These are phyloP conservation scores for Argyrosomus japonicus DNA, from an alignment of 2,113 vertebrate species.

Conservation along the genomic window DNA sequence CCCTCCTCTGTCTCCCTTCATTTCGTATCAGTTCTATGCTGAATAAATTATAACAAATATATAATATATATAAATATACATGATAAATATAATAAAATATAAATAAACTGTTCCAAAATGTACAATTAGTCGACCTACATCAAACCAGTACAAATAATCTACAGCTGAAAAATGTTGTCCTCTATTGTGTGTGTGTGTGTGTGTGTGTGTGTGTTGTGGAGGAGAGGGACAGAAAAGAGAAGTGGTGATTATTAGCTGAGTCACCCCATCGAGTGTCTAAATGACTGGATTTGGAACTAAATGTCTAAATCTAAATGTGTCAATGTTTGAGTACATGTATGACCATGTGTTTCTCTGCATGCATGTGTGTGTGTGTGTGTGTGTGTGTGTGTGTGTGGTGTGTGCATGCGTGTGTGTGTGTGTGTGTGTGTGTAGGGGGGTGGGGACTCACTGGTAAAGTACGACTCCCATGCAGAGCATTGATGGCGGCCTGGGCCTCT, in stretches of 20 bases:
- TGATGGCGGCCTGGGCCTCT: slow-evolving; percentile 86
- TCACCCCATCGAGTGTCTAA: slow-evolving; percentile 62
- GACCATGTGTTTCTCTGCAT: slow-evolving; percentile 14
- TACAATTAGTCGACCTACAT: not conserved
- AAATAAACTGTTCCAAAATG: not conserved
- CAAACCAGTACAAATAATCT: slow-evolving; percentile 2
- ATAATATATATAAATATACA: too few species aligned
- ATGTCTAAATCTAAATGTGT: slow-evolving; percentile 46
- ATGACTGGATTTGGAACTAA: slow-evolving; percentile 57
- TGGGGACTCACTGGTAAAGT: slow-evolving; percentile 82
- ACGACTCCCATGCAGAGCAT: slow-evolving; percentile 84
- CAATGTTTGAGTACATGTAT: slow-evolving; percentile 38
- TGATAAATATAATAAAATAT: not conserved
- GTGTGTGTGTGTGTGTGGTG: slow-evolving; percentile 7
- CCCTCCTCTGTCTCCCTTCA: not conserved
- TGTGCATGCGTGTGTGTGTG: slow-evolving; percentile 2
- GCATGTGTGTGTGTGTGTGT: slow-evolving; percentile 10
- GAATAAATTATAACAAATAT: too few species aligned
- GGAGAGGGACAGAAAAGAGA: slow-evolving; percentile 65
- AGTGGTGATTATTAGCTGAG: slow-evolving; percentile 70
- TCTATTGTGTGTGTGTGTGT: too few species aligned
- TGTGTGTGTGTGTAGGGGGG: not conserved
- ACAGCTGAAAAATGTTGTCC: not conserved
- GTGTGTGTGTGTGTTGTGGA: slow-evolving; percentile 13
- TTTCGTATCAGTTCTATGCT: not conserved